Conservation (phyloP, 2,888 invertebrate genomes). For the Eudasyphora cyanicolor region DNA sequence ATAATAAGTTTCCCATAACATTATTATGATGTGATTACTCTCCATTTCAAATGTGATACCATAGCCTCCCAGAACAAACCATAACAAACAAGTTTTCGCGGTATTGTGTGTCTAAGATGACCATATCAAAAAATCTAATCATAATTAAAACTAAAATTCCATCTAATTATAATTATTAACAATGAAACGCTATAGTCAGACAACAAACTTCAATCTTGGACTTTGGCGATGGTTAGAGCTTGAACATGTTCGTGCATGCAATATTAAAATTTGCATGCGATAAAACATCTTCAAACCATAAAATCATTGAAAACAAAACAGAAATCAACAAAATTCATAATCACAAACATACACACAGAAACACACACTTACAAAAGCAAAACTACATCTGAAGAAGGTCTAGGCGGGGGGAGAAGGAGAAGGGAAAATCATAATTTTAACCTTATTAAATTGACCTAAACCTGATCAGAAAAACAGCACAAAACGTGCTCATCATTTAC, state of each 20-base stretch:
- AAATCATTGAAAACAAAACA: constrained; percentile 58
- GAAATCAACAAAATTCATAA: constrained; percentile 32
- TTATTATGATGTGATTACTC: background rate
- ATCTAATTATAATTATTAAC: constrained; percentile 64
- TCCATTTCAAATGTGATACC: background rate
- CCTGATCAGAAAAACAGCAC: constrained; percentile 52
- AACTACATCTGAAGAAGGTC: background rate
- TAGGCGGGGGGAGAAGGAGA: background rate
- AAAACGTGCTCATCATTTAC: constrained; percentile 68
- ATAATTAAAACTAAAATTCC: constrained; percentile 64
- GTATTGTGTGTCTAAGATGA: background rate
- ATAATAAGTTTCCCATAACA: background rate
- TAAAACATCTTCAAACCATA: constrained; percentile 62
- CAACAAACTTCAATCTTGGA: background rate
- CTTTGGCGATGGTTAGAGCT: background rate
- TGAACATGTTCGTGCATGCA: constrained; percentile 64
- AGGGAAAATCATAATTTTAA: constrained; percentile 58
- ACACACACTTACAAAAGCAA: background rate
- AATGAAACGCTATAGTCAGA: constrained; percentile 1
- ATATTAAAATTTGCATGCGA: constrained; percentile 67
- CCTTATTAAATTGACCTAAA: constrained; percentile 66
- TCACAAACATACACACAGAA: constrained; percentile 24
- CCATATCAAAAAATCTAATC: constrained; percentile 55
- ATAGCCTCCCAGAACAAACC: constrained; percentile 6
- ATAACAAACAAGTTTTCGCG: constrained; percentile 40